Evolutionary conservation across 2,797 vertebrate species (phyloP).

Genomic region (Nothura maculosa): DNA sequence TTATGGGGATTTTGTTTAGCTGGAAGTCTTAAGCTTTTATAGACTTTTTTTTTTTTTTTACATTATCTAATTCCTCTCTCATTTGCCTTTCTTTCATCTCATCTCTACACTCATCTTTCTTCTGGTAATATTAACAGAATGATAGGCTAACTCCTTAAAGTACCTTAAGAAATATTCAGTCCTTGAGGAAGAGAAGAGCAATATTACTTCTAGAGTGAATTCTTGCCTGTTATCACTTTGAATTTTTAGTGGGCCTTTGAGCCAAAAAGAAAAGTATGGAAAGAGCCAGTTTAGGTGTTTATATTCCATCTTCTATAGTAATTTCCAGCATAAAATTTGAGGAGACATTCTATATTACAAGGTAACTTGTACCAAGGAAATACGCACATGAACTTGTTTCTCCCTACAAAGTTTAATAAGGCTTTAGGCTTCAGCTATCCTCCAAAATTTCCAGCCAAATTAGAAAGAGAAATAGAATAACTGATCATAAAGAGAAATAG

Average conservation of each 20-base stretch:
- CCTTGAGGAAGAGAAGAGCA: background rate
- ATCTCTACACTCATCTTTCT: background rate
- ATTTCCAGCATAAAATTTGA: background rate
- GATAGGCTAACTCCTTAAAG: background rate
- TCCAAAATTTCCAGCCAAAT: background rate
- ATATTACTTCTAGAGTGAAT: background rate
- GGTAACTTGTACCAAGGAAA: background rate
- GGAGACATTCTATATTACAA: background rate
- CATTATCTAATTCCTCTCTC: slow-evolving; percentile 25
- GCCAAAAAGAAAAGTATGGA: background rate
- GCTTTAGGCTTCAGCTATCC: background rate
- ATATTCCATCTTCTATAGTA: background rate
- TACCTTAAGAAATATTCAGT: background rate
- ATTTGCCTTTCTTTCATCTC: slow-evolving; percentile 8
- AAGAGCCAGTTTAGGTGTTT: background rate
- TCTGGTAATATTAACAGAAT: background rate
- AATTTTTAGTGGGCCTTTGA: slow-evolving; percentile 16
- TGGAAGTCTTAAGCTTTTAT: slow-evolving; percentile 53
- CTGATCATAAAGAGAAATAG: background rate
- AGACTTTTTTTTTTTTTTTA: background rate
- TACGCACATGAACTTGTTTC: background rate
- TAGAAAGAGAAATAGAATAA: background rate
- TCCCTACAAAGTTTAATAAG: background rate
- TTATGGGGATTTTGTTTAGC: slow-evolving; percentile 73
- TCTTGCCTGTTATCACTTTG: background rate